Evolutionary conservation across 2,113 vertebrate species (phyloP).

Genomic region (Lagopus muta): DNA sequence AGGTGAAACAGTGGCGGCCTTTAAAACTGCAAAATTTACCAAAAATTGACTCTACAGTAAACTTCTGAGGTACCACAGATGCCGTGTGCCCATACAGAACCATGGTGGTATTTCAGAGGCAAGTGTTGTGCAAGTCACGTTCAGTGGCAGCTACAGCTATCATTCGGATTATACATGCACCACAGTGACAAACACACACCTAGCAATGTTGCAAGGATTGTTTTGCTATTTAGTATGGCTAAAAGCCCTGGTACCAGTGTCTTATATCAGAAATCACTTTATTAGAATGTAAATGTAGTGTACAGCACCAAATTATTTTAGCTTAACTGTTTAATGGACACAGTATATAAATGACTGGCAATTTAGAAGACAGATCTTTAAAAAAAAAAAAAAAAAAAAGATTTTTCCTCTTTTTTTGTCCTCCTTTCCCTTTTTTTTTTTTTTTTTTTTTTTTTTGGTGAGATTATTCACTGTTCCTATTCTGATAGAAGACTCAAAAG

Average conservation of each 20-base stretch:
- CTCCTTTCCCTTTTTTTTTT: background rate
- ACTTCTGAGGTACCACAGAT: background rate
- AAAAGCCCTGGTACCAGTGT: conserved; percentile 66
- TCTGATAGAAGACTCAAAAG: conserved; percentile 52
- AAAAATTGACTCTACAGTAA: background rate
- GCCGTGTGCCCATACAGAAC: background rate
- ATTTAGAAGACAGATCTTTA: conserved; percentile 15
- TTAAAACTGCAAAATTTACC: background rate
- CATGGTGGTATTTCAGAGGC: background rate
- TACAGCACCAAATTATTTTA: conserved; percentile 67
- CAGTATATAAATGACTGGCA: conserved; percentile 26
- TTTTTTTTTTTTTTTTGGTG: conserved; percentile 31
- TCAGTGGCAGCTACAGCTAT: conserved; percentile 44
- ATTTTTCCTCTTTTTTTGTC: background rate
- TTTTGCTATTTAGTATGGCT: conserved; percentile 43
- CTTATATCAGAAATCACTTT: conserved; percentile 74
- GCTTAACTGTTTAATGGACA: background rate
- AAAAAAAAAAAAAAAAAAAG: background rate
- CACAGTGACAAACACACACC: conserved; percentile 20
- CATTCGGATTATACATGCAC: conserved; percentile 3
- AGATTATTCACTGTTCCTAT: conserved; percentile 53
- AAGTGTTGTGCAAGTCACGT: background rate
- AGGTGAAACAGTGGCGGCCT: conserved; percentile 10
- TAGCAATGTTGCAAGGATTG: background rate
- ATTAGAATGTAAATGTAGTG: conserved; percentile 76